Evolutionary conservation across 2,888 invertebrate species (phyloP), one percentile per base, ranked within the genome.

Genomic region (Priocnemis perturbator): DNA sequence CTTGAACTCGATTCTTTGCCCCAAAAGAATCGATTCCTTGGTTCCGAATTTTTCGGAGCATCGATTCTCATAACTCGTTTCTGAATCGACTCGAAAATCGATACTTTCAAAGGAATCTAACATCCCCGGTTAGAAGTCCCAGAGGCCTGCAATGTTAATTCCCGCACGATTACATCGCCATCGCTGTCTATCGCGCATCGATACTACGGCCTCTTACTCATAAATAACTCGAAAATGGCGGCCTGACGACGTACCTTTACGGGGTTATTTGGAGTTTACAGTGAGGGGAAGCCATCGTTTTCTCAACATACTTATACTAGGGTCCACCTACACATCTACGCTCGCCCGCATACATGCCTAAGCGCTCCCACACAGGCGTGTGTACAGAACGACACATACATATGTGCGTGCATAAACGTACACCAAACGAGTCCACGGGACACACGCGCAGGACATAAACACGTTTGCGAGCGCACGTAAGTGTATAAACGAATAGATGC

Each of bases 261-360:
- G 81, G 83, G 82, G 86, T 85, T 86, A 83, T 86, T 84, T 74
- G 81, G 78, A 86, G 81, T 86, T 86, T 85, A 82, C 78, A 80
- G 79, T 76, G 79, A 79, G 78, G 79, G 83, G 79, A 80, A 78
- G 78, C 78, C 66, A 73, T 63, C 78, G 77, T 76, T 73, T 63
- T 80, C 30, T 19, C 19, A 64, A 37, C 37, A 37, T 37, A 37
- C 37, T 37, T 37, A 37, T 37, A 37, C 37, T n/a, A n/a, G 7
- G 4, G 11, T 11, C 85, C 81, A 75, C 81, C 78, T 66, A 81
- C 81, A 79, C 56, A 64, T 55, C 64, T 21, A 44, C 30, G n/a
- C 26, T 19, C 19, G 56, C 30, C 23, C 3, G n/a, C 37, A 9
- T 11, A 11, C 37, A 20, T 30, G 47, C 17, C 23, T 45, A 48